These are phyloP conservation scores for Dicyrtomina minuta DNA, from an alignment of 2,888 invertebrate species.

Conservation along the genomic window DNA sequence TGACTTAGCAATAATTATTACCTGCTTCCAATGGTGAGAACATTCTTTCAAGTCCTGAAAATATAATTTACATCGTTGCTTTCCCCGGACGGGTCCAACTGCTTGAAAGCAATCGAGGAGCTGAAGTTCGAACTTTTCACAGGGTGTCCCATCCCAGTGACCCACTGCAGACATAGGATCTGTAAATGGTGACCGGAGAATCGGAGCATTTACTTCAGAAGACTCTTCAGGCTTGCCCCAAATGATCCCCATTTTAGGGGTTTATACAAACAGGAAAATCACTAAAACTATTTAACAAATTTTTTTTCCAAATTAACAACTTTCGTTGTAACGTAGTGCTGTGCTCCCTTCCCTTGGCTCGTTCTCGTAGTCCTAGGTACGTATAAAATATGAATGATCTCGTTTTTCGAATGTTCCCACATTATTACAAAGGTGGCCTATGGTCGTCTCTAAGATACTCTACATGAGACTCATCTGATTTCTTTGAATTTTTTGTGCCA, in stretches of 20 bases:
- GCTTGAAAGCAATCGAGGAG: constrained; percentile 78
- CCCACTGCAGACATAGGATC: constrained; percentile 66
- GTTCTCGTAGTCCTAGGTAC: too few species aligned
- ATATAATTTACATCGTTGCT: constrained; percentile 63
- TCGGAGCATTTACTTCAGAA: constrained; percentile 60
- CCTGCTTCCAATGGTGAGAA: constrained; percentile 64
- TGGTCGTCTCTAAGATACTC: too few species aligned
- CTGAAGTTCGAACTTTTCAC: constrained; percentile 69
- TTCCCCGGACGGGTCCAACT: constrained; percentile 70
- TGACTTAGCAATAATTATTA: too few species aligned
- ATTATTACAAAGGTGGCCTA: too few species aligned
- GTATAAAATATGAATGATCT: too few species aligned
- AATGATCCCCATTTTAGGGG: constrained; percentile 38
- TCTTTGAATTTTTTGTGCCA: too few species aligned
- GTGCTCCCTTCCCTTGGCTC: too few species aligned
- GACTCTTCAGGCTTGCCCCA: background rate
- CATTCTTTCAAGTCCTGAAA: constrained; percentile 74
- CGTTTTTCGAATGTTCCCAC: too few species aligned
- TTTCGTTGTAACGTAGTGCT: too few species aligned
- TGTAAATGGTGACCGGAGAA: constrained; percentile 69
- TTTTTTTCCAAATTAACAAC: too few species aligned
- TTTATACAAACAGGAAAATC: background rate
- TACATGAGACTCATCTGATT: too few species aligned
- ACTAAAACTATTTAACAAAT: too few species aligned
- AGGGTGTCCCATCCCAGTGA: constrained; percentile 67